A percentile compares a stretch with the other conserved stretches of the same genome.
Conservation (phyloP, 1,140 invertebrate species). For the Pollicipes pollicipes region DNA sequence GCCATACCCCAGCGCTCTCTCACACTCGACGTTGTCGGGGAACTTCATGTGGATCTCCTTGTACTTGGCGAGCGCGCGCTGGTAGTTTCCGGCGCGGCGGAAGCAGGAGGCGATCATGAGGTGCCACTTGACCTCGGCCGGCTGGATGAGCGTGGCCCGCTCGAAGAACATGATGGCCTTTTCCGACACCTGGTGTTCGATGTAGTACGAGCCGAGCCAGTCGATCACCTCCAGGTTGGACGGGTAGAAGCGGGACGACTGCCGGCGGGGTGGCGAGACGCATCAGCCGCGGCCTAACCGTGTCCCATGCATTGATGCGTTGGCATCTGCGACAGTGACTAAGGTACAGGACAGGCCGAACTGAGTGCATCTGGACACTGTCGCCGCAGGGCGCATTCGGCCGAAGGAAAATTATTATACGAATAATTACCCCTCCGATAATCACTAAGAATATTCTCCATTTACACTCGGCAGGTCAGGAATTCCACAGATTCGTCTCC, state of each 20-base stretch:
- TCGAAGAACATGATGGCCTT: slow-evolving; percentile 78
- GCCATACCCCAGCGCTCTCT: slow-evolving; percentile 16
- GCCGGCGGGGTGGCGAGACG: no score
- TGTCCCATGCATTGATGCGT: no score
- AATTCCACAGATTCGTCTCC: no score
- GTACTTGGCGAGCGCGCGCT: slow-evolving; percentile 59
- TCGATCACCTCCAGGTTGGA: slow-evolving; percentile 75
- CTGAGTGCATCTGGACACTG: no score
- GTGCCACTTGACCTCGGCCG: slow-evolving; percentile 64
- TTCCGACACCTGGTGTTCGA: slow-evolving; percentile 47
- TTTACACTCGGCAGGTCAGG: no score
- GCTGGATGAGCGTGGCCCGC: slow-evolving; percentile 65
- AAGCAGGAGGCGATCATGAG: slow-evolving; percentile 68
- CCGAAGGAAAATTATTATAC: no score
- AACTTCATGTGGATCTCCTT: slow-evolving; percentile 52
- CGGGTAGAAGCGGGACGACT: slow-evolving; percentile 75
- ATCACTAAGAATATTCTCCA: no score
- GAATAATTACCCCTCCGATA: no score
- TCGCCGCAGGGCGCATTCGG: no score
- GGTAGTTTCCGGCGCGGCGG: slow-evolving; percentile 61
- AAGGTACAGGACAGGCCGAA: no score
- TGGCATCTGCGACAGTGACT: no score
- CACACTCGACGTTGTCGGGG: slow-evolving; percentile 69
- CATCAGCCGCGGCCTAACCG: no score
- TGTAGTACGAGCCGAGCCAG: slow-evolving; percentile 79